phyloP scores from a whole-genome alignment of 2,888 invertebrate genomes.

The Ophonus ardosiacus region DNA sequence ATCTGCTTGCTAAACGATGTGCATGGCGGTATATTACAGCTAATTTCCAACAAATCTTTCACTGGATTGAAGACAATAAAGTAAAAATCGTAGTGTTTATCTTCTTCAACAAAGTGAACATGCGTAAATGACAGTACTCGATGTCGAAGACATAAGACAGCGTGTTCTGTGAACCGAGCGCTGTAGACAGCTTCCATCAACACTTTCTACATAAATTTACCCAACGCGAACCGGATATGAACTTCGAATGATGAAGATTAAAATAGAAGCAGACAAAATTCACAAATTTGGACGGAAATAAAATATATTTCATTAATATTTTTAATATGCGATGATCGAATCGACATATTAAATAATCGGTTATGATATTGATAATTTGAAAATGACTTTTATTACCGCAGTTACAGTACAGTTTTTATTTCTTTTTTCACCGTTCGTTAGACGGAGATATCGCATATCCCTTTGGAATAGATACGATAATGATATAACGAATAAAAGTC shows the following conservation, averaged over 20 bases:
- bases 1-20: not conserved
- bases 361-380: too few species aligned
- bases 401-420: too few species aligned
- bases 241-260: not conserved
- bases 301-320: not conserved
- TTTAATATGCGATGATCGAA: too few species aligned
- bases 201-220: slow-evolving; percentile 57
- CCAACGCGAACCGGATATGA: slow-evolving; percentile 32
- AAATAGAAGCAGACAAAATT: not conserved
- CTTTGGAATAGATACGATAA: too few species aligned
- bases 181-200: slow-evolving; percentile 46
- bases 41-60: slow-evolving; percentile 25
- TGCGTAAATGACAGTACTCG: slow-evolving; percentile 35
- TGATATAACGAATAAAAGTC: too few species aligned
- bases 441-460: too few species aligned
- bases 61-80: slow-evolving; percentile 1
- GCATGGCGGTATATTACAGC: not conserved
- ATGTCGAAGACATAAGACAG: slow-evolving; percentile 2
- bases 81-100: slow-evolving; percentile 11
- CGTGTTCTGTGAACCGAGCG: not conserved
- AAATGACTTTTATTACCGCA: too few species aligned
- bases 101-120: slow-evolving; percentile 5
- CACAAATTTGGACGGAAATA: not conserved
- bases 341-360: too few species aligned
- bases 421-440: too few species aligned